Evolutionary conservation across 2,113 vertebrate species (phyloP).

Genomic region (Boulengeromyrus knoepffleri): DNA sequence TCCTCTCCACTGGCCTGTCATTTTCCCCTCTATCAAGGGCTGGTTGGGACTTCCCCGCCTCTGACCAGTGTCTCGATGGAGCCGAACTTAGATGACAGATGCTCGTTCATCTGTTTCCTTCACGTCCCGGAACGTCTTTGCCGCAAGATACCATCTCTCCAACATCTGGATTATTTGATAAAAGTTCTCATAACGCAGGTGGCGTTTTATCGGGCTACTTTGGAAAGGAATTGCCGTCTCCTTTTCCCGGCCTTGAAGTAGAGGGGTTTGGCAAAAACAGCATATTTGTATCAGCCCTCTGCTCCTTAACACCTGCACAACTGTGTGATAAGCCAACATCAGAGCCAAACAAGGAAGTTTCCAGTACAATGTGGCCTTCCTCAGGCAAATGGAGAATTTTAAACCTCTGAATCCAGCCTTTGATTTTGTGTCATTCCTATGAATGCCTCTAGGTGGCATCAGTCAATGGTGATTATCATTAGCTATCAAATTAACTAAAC

Average conservation of each 20-base stretch:
- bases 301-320: neutral
- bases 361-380: neutral
- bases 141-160: neutral
- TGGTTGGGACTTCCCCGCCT: neutral
- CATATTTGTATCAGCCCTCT: neutral
- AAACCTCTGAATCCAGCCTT: neutral
- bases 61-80: neutral
- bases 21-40: neutral
- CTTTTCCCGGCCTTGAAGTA: neutral
- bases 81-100: neutral
- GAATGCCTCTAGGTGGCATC: neutral
- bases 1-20: neutral
- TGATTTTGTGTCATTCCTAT: neutral
- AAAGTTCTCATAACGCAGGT: neutral
- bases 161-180: neutral
- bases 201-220: neutral
- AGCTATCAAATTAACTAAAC: neutral
- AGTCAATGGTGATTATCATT: neutral
- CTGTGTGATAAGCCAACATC: neutral
- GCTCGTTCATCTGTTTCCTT: neutral
- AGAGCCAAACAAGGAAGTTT: neutral
- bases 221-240: neutral
- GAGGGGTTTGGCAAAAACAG: neutral
- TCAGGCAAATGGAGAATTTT: neutral
- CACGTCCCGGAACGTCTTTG: neutral